phyloP scores from a whole-genome alignment of 92 coral and sea anemone species.

The Paramuricea clavata region DNA sequence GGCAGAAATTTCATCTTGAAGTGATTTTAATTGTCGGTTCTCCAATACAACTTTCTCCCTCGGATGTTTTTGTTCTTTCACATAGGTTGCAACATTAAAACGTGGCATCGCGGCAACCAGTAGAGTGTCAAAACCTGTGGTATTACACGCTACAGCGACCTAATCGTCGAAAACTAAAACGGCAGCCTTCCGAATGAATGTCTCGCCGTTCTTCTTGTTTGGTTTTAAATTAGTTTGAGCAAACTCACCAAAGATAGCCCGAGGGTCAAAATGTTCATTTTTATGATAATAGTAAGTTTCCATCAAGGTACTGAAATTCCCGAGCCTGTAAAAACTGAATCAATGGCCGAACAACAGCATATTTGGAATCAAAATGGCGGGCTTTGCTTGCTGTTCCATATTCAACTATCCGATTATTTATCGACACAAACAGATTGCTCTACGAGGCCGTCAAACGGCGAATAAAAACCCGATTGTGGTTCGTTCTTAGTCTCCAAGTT shows the following conservation, averaged over 20 bases:
- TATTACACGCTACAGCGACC: background rate
- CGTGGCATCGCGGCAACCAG: constrained; percentile 34
- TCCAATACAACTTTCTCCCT: background rate
- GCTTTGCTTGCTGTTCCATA: background rate
- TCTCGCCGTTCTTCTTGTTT: background rate
- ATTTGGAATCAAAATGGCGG: constrained; percentile 35
- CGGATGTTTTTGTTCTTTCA: constrained; percentile 18
- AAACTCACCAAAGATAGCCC: background rate
- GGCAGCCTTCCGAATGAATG: background rate
- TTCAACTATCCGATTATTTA: background rate
- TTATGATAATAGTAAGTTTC: background rate
- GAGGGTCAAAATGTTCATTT: background rate
- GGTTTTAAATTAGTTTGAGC: background rate
- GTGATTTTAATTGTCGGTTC: background rate
- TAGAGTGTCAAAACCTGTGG: background rate
- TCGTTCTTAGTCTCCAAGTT: background rate
- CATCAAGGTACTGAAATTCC: background rate
- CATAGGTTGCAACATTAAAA: constrained; percentile 16
- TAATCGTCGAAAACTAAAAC: background rate
- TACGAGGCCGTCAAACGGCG: background rate
- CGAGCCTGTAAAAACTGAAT: background rate
- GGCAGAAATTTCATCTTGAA: background rate
- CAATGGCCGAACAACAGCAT: background rate
- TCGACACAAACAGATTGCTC: background rate
- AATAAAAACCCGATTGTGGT: background rate